Base-by-base conservation (phyloP, 1,140 invertebrate genomes). In the Hirudo medicinalis region DNA sequence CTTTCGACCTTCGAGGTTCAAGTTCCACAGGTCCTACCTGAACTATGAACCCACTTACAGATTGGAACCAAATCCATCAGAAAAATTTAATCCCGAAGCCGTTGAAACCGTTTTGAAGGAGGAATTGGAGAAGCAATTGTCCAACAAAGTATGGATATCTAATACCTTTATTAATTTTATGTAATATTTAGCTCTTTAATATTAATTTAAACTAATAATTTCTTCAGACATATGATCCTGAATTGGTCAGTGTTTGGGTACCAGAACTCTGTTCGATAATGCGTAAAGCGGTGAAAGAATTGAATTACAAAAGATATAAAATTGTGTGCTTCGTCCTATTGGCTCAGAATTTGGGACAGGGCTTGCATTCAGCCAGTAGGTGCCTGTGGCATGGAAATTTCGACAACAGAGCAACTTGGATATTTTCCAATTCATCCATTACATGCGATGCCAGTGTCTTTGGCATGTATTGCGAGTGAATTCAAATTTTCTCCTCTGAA, bases 331-430 rank as follows among this genome's bases (percentile, higher is more conserved):
- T 25, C 29, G 22, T 63, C 29, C 11, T 63, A 22, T 15, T 63
- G 29, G 29, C 29, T n/a, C 57, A 63, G 19, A 63, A 63, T 63
- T 63, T 63, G 29, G 57, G 57, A 13, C 57, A 63, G 20, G 57
- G 57, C 22, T 13, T 63, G 8, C 57, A 63, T 22, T 63, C 57
- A 15, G 57, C 57, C 6, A 63, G 57, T 63, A 22, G 57, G 22
- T 63, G 57, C 15, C 57, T 63, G 22, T 63, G 57, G 57, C 57
- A 63, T 63, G 22, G 11, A 15, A 32, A 63, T 6, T 25, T 25
- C 29, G 57, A 63, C 29, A 32, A 63, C 15, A 63, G 29, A 20
- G 57, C 29, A 22, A 63, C 57, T 11, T 49, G 43, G 43, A 49
- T 49, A 49, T 49, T 49, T 49, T 49, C 4, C 43, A 49, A 49